phyloP scores from a whole-genome alignment of 2,797 vertebrate genomes.

The Dipus sagitta region DNA sequence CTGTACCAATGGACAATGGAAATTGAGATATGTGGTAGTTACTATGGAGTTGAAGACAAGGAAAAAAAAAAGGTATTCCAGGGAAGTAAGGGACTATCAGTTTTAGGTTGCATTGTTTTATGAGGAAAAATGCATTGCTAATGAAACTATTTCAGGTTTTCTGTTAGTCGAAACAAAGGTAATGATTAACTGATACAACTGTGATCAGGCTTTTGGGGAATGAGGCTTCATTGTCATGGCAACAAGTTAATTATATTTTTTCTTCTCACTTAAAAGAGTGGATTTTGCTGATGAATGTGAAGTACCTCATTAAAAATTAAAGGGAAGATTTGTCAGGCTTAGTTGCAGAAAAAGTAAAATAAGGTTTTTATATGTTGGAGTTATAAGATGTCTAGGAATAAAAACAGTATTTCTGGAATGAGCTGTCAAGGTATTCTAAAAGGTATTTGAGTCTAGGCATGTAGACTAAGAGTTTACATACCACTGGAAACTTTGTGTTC shows the following conservation, averaged over 20 bases:
- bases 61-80: background rate
- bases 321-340: background rate
- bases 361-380: background rate
- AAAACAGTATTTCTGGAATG: background rate
- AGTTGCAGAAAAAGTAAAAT: conserved; percentile 25
- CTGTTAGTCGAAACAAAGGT: conserved; percentile 13
- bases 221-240: background rate
- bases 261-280: background rate
- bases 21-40: background rate
- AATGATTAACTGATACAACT: background rate
- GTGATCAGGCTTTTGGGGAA: background rate
- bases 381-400: background rate
- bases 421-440: background rate
- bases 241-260: conserved; percentile 15
- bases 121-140: background rate
- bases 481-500: conserved; percentile 2
- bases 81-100: background rate
- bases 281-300: conserved; percentile 34
- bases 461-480: conserved; percentile 4
- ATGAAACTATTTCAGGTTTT: background rate
- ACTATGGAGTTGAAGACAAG: background rate
- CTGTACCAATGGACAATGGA: background rate
- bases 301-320: background rate
- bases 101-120: background rate
- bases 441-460: background rate